These are phyloP conservation scores for Progne subis DNA, from an alignment of 2,113 vertebrate species.

Conservation along the genomic window DNA sequence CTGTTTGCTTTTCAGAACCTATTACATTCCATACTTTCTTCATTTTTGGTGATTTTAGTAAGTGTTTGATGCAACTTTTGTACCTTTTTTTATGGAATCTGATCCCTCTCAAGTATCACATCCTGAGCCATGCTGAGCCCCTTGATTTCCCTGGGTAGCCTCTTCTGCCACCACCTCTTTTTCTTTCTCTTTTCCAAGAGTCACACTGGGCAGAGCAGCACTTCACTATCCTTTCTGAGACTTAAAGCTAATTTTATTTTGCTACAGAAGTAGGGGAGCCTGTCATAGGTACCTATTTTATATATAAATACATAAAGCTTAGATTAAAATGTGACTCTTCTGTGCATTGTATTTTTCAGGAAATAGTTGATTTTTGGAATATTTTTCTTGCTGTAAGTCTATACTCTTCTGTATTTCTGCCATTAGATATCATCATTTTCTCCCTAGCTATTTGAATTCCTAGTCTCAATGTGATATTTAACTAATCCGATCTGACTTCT, in stretches of 20 bases:
- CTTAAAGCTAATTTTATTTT: neutral
- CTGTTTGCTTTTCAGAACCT: neutral
- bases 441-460: neutral
- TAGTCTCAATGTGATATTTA: neutral
- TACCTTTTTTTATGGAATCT: neutral
- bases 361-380: neutral
- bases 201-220: neutral
- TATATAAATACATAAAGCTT: neutral
- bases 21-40: neutral
- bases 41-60: neutral
- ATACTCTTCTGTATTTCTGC: neutral
- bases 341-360: neutral
- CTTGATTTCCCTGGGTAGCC: neutral
- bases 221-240: neutral
- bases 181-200: neutral
- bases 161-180: neutral
- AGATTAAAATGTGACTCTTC: neutral
- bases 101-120: neutral
- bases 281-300: neutral
- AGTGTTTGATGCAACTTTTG: neutral
- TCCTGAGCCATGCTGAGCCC: rapidly evolving
- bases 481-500: neutral
- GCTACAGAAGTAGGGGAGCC: neutral
- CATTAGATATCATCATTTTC: neutral
- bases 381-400: neutral